Conservation (phyloP, 2,888 invertebrate genomes). For the Dastarcus helophoroides region DNA sequence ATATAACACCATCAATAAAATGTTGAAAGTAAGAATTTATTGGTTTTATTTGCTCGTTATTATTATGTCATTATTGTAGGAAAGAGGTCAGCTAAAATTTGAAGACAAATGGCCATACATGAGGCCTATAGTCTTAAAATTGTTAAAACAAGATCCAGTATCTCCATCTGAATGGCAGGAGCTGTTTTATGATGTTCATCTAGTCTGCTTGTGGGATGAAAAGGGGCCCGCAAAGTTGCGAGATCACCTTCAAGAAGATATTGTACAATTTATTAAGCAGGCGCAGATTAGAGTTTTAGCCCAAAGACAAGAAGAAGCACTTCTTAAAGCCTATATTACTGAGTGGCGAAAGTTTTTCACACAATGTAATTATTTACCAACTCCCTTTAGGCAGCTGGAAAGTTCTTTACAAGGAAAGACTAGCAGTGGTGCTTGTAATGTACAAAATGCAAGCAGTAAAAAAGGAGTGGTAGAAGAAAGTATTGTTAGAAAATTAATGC, state of each 20-base stretch:
- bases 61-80: slow-evolving; percentile 40
- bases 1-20: too few species aligned
- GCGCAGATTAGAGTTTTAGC: slow-evolving; percentile 83
- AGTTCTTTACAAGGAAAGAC: slow-evolving; percentile 63
- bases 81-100: slow-evolving; percentile 74
- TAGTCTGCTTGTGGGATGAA: slow-evolving; percentile 95
- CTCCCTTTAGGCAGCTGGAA: slow-evolving; percentile 90
- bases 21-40: too few species aligned
- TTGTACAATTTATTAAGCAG: slow-evolving; percentile 86
- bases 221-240: slow-evolving; percentile 82
- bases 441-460: slow-evolving; percentile 35
- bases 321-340: slow-evolving; percentile 90
- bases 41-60: too few species aligned
- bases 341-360: slow-evolving; percentile 99
- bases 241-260: slow-evolving; percentile 82
- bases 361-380: slow-evolving; percentile 93
- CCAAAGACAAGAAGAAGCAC: slow-evolving; percentile 87
- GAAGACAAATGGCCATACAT: slow-evolving; percentile 96
- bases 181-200: slow-evolving; percentile 90
- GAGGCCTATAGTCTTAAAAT: slow-evolving; percentile 85
- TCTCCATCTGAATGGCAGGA: slow-evolving; percentile 96
- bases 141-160: slow-evolving; percentile 89
- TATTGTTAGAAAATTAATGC: slow-evolving; percentile 89
- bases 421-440: slow-evolving; percentile 22
- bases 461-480: slow-evolving; percentile 67